Conservation (phyloP, 2,797 vertebrate species). For the Mus caroli region DNA sequence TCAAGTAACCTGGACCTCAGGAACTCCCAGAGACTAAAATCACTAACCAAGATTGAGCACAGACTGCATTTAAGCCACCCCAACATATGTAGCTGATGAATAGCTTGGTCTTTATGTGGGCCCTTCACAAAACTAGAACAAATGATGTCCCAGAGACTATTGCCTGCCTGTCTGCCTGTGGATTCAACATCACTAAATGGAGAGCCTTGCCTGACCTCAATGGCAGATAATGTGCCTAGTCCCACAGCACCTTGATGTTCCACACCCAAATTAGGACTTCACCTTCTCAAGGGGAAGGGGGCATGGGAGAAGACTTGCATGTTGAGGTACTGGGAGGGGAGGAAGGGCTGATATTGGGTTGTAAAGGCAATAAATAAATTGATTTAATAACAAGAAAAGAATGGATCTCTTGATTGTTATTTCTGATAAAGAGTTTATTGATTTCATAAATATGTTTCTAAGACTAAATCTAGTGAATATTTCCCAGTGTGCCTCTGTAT, state of each 20-base stretch:
- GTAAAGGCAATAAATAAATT: background rate
- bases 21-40: background rate
- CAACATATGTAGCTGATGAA: background rate
- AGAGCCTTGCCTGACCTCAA: background rate
- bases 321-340: background rate
- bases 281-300: background rate
- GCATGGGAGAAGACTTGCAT: background rate
- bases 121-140: background rate
- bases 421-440: background rate
- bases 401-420: background rate
- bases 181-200: background rate
- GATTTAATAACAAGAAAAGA: background rate
- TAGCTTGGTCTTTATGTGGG: too few relatives aligned
- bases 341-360: background rate
- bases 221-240: background rate
- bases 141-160: background rate
- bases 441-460: conserved; percentile 19
- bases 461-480: conserved; percentile 2
- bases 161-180: background rate
- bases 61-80: too few relatives aligned
- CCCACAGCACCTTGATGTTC: background rate
- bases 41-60: background rate
- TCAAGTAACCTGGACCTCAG: background rate
- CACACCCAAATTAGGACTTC: background rate
- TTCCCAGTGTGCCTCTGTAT: background rate